phyloP scores from a whole-genome alignment of 2,888 invertebrate genomes.

The Hirtodrosophila duncani region DNA sequence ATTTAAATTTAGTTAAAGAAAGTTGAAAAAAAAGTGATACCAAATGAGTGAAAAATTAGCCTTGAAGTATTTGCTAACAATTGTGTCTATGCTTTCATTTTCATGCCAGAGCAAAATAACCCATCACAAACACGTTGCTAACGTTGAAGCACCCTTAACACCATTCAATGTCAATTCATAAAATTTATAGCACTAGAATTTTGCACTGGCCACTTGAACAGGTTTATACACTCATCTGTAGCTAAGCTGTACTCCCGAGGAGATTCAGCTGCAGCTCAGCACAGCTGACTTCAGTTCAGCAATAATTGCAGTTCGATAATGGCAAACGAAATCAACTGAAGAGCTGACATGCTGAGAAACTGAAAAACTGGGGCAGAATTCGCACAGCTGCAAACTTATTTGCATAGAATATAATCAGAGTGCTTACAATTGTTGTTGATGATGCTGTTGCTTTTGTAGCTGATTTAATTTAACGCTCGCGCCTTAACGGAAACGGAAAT shows the following conservation, averaged over 20 bases:
- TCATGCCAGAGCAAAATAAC: no score
- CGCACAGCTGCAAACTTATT: constrained; percentile 8
- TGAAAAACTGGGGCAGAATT: constrained; percentile 13
- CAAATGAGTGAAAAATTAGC: no score
- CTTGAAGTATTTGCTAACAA: no score
- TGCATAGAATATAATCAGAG: constrained; percentile 32
- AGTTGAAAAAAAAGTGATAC: no score
- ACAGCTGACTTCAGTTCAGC: constrained; percentile 21
- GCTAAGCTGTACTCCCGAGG: no score
- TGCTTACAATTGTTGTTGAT: constrained; percentile 20
- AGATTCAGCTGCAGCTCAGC: background rate
- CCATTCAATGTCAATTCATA: constrained; percentile 8
- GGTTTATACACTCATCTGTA: constrained; percentile 50
- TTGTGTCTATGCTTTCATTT: no score
- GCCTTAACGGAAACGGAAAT: constrained; percentile 44
- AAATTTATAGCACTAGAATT: constrained; percentile 18
- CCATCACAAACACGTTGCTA: no score
- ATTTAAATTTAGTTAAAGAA: no score
- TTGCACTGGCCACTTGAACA: constrained; percentile 46
- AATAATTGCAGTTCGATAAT: constrained; percentile 56
- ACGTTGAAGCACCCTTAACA: constrained; percentile 1
- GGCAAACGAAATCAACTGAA: constrained; percentile 6
- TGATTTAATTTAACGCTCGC: constrained; percentile 48
- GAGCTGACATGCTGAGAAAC: background rate
- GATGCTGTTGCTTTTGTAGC: constrained; percentile 20